phyloP scores from a whole-genome alignment of 1,140 invertebrate species.

The Laupala kohalensis region DNA sequence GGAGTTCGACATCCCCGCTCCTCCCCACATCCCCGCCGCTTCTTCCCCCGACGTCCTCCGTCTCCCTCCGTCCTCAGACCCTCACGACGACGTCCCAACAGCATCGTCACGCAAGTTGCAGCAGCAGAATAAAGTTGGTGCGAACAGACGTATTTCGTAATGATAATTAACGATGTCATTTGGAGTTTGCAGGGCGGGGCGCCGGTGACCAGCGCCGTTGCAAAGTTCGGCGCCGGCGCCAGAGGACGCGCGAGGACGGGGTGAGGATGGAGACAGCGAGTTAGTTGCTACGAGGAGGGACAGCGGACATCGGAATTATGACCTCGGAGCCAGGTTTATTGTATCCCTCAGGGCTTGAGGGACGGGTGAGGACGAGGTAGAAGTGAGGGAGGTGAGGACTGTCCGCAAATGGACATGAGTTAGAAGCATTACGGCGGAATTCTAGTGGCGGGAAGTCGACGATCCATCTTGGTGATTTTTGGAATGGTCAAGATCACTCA shows the following conservation, averaged over 20 bases:
- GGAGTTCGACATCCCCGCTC: not conserved
- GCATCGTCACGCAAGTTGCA: not conserved
- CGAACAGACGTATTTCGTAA: not conserved
- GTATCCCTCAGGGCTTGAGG: not conserved
- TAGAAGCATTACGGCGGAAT: no score
- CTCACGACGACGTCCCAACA: no score
- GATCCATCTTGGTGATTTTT: not conserved
- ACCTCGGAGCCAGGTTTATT: not conserved
- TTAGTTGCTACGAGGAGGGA: no score
- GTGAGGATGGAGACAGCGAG: no score
- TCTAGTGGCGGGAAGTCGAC: no score
- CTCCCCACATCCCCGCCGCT: not conserved
- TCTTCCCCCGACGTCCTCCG: no score
- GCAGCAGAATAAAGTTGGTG: not conserved
- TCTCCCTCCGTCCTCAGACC: no score
- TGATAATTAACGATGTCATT: not conserved
- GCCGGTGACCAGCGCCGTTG: not conserved
- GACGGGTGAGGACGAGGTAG: no score
- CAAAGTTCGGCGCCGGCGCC: not conserved
- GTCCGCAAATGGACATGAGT: no score
- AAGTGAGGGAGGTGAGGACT: no score
- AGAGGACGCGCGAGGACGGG: not conserved
- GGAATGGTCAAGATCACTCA: no score
- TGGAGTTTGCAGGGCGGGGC: not conserved
- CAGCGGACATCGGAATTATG: not conserved